A percentile compares a stretch with the other conserved stretches of the same genome.
Conservation (phyloP, 92 coral and sea anemone species). For the Parazoanthus swiftii region DNA sequence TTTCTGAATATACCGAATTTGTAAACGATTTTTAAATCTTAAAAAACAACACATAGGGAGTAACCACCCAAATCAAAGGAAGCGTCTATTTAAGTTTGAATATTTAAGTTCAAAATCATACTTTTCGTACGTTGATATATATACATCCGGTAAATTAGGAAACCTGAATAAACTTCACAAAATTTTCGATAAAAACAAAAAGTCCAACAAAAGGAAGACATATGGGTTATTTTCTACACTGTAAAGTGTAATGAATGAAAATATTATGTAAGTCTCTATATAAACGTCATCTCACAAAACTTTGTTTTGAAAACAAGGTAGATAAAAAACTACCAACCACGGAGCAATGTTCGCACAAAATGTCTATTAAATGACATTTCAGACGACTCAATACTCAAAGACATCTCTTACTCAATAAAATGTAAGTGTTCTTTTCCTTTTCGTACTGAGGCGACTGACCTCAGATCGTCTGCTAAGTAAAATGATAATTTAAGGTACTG, state of each 20-base stretch:
- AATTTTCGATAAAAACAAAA: neutral
- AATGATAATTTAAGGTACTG: too few relatives aligned
- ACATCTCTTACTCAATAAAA: neutral
- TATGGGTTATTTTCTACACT: neutral
- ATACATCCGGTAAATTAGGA: neutral
- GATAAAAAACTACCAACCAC: neutral
- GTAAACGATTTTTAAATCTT: too few relatives aligned
- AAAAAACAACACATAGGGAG: too few relatives aligned
- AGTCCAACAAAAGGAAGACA: neutral
- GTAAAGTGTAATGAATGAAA: neutral
- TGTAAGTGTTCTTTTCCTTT: neutral
- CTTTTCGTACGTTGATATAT: neutral
- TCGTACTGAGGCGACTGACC: neutral
- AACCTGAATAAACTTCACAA: neutral
- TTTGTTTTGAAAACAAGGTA: neutral
- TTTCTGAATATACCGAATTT: neutral
- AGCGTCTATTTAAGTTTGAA: neutral
- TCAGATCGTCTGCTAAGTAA: neutral
- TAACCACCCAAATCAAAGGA: neutral
- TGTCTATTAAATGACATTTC: neutral
- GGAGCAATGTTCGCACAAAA: neutral
- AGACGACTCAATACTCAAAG: neutral
- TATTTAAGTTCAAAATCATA: neutral
- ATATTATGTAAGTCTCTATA: neutral
- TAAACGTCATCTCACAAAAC: neutral